Percentiles rank a stretch among this genome's conserved stretches.
Evolutionary conservation across 2,113 vertebrate species (phyloP).

Genomic region (Symphodus melops): DNA sequence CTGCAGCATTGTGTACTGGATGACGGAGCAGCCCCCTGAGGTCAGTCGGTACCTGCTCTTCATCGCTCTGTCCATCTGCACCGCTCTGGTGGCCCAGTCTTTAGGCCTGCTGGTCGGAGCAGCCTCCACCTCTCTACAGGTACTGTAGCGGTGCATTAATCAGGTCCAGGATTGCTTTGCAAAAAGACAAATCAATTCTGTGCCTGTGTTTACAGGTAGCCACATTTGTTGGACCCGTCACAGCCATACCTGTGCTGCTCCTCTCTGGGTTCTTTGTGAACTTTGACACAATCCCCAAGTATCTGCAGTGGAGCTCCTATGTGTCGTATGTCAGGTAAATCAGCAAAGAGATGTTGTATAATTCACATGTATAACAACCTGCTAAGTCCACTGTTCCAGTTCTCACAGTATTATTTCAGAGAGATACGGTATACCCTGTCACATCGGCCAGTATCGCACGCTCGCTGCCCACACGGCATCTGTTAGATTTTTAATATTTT

Average conservation of each 20-base stretch:
- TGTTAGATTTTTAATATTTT: too few relatives aligned
- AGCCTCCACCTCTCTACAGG: slow-evolving; percentile 94
- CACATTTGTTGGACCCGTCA: slow-evolving; percentile 95
- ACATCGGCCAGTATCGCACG: too few relatives aligned
- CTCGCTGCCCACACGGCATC: too few relatives aligned
- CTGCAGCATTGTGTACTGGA: slow-evolving; percentile 99
- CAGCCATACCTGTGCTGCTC: slow-evolving; percentile 94
- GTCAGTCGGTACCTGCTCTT: slow-evolving; percentile 93
- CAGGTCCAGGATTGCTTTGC: neutral
- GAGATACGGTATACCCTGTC: too few relatives aligned
- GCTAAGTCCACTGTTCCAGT: too few relatives aligned
- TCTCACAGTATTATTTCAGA: too few relatives aligned
- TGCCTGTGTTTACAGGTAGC: slow-evolving; percentile 86
- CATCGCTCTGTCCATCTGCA: slow-evolving; percentile 90
- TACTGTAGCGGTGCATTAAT: slow-evolving; percentile 51
- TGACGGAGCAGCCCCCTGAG: slow-evolving; percentile 96
- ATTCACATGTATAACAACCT: too few relatives aligned
- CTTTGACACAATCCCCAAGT: slow-evolving; percentile 98
- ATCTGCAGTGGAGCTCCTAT: slow-evolving; percentile 97
- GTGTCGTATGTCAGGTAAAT: slow-evolving; percentile 94
- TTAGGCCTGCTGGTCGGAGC: slow-evolving; percentile 95
- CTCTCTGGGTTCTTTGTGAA: slow-evolving; percentile 99
- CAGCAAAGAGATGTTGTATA: too few relatives aligned
- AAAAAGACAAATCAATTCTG: neutral
- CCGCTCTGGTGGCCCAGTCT: slow-evolving; percentile 95